Evolutionary conservation across 2,113 vertebrate genomes (phyloP).

Genomic region (Porphyrio hochstetteri): DNA sequence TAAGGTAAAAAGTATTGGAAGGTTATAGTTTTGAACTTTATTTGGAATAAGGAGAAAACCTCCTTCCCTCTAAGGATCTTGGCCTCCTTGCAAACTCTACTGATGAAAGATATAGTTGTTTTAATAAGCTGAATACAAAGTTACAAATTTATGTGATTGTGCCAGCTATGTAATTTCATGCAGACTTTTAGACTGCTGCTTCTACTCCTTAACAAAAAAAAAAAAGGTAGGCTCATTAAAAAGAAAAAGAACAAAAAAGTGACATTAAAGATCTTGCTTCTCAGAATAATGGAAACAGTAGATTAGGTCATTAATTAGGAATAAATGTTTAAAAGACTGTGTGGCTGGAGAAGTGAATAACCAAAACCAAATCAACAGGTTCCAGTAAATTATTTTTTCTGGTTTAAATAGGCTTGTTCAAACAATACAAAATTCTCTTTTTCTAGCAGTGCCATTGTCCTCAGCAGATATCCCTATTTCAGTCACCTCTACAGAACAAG

Average conservation of each 20-base stretch:
- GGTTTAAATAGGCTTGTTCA: not conserved
- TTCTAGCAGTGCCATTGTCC: not conserved
- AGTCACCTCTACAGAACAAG: fast-evolving
- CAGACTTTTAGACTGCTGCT: not conserved
- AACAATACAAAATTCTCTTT: not conserved
- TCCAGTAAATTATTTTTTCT: not conserved
- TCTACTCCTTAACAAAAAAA: not conserved
- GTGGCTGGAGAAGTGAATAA: not conserved
- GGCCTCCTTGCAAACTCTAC: not conserved
- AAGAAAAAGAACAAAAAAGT: not conserved
- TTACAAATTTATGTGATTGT: not conserved
- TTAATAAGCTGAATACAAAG: not conserved
- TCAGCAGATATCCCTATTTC: not conserved
- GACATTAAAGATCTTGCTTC: not conserved
- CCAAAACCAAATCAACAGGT: not conserved
- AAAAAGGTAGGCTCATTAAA: not conserved
- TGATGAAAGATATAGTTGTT: not conserved
- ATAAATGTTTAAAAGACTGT: not conserved
- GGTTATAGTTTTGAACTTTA: not conserved
- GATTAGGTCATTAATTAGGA: not conserved
- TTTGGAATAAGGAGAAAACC: not conserved
- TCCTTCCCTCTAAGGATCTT: not conserved
- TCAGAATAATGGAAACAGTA: not conserved
- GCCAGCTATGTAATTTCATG: not conserved
- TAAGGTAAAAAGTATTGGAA: not conserved